Conservation (phyloP, 2,888 invertebrate genomes). For the Microctonus hyperodae region DNA sequence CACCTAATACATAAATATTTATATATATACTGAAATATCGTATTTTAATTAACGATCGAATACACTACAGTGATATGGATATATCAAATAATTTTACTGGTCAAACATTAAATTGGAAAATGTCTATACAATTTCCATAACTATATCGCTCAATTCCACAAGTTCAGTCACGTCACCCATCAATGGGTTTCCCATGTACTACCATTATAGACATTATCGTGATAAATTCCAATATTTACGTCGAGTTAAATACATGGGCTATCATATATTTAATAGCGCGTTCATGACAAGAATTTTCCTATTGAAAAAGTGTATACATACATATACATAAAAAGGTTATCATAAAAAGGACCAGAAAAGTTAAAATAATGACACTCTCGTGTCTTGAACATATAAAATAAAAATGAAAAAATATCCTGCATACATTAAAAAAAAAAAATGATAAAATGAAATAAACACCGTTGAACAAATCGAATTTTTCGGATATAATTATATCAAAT, state of each 20-base stretch:
- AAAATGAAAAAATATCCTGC: neutral
- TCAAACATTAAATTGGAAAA: neutral
- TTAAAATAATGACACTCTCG: constrained; percentile 20
- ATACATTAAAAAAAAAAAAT: neutral
- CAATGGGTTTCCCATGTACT: constrained; percentile 6
- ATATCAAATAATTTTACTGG: too few relatives aligned
- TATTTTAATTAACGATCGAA: too few relatives aligned
- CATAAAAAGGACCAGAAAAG: neutral
- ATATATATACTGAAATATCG: too few relatives aligned
- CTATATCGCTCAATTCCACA: neutral
- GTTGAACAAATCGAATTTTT: neutral
- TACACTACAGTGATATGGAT: too few relatives aligned
- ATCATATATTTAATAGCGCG: constrained; percentile 21
- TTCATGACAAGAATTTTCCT: constrained; percentile 21
- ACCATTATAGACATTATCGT: constrained; percentile 10
- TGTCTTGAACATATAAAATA: constrained; percentile 1
- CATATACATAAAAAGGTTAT: neutral
- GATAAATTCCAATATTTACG: constrained; percentile 27
- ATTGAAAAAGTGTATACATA: constrained; percentile 1
- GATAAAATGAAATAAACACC: neutral
- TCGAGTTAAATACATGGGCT: constrained; percentile 19
- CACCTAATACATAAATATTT: too few relatives aligned
- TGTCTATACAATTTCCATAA: neutral
- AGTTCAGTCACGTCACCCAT: constrained; percentile 20
- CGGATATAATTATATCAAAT: constrained; percentile 5